Conservation (phyloP, 2,888 invertebrate species). For the Myopa testacea region DNA sequence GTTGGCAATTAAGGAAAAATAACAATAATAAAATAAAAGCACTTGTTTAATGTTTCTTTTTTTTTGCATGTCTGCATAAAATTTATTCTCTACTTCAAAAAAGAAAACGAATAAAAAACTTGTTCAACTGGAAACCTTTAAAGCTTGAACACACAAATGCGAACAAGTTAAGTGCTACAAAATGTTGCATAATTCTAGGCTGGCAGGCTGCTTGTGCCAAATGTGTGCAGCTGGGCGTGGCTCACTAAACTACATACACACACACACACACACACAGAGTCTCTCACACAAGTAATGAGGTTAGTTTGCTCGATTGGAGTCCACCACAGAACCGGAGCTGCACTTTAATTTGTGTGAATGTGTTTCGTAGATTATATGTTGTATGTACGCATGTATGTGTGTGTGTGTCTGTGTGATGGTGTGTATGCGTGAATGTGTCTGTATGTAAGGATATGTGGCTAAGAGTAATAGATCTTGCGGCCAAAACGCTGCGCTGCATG, state of each 20-base stretch:
- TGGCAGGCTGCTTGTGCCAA: neutral
- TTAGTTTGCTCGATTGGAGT: slow-evolving; percentile 66
- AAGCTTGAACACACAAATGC: slow-evolving; percentile 4
- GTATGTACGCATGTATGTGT: neutral
- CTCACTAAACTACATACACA: too few relatives aligned
- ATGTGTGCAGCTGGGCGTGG: neutral
- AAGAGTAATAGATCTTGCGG: slow-evolving; percentile 65
- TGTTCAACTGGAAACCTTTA: slow-evolving; percentile 22
- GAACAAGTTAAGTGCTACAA: slow-evolving; percentile 13
- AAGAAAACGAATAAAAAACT: slow-evolving; percentile 7
- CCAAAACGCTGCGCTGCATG: slow-evolving; percentile 40
- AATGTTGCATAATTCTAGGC: slow-evolving; percentile 53
- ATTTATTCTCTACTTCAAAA: slow-evolving; percentile 9
- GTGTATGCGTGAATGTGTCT: neutral
- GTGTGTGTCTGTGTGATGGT: slow-evolving; percentile 4
- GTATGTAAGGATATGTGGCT: slow-evolving; percentile 51
- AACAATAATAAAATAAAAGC: too few relatives aligned
- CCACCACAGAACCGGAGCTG: slow-evolving; percentile 59
- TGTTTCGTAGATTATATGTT: neutral
- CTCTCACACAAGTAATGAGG: slow-evolving; percentile 62
- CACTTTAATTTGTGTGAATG: slow-evolving; percentile 58
- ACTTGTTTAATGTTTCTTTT: slow-evolving; percentile 5
- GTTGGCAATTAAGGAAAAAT: too few relatives aligned
- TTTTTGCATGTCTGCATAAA: slow-evolving; percentile 9
- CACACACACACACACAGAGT: too few relatives aligned